Base-by-base conservation (phyloP, 2,888 invertebrate species). In the Aspidapion aeneum region DNA sequence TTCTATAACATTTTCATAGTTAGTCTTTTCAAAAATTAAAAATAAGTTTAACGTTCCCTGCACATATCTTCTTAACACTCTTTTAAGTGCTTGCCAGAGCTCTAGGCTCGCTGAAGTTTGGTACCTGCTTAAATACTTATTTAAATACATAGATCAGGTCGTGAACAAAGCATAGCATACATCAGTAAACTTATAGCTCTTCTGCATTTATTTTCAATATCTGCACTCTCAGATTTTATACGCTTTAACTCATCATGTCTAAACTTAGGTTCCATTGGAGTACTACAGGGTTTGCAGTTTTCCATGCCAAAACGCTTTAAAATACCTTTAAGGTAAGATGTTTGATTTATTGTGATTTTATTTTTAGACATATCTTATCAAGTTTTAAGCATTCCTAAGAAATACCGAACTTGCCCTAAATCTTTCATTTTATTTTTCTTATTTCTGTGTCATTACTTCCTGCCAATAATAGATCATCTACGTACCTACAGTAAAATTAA, bases 71-170 rank as follows among this genome's bases (percentile, higher is more conserved):
- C n/a, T 58, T 18, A 63, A 58, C 18, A 70, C 65, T 60, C 68
- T 50, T 63, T 69, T 68, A n/a, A 68, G 17, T n/a, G 61, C 51
- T 60, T 65, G 62, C 65, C 64, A 66, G 2, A 66, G 18, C 16
- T 66, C n/a, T 21, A 20, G 16, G 49, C 62, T 68, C 19, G 66
- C 64, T 54, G 52, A 60, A 21, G 58, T 55, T 57, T 69, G 69
- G 57, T 65, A 68, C 58, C 67, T 63, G 63, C 67, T 67, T 21
- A 68, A 52, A 68, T 67, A 48, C 61, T 62, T 19, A 67, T 57
- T 21, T 59, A 18, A 21, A 63, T 22, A 35, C 65, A 65, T 16
- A 68, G n/a, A 63, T 67, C 66, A 49, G 61, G 68, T 50, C 68
- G 58, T 16, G 66, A 63, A 57, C 63, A 60, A 7, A 65, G 21